A percentile compares a stretch with the other conserved stretches of the same genome.
Conservation (phyloP, 2,797 vertebrate species). For the Eptatretus atami region DNA sequence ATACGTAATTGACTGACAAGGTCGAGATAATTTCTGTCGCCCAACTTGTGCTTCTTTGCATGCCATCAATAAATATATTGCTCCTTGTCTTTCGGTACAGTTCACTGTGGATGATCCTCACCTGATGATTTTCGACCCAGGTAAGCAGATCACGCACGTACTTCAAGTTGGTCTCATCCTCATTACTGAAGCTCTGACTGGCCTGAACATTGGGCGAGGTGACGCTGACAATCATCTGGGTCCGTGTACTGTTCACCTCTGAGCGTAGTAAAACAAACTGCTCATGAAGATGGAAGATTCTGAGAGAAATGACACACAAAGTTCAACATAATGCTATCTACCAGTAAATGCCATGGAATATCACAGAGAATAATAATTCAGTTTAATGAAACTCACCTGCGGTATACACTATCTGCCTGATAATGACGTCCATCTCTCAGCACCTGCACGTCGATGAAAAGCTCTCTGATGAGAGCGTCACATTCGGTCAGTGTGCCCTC, state of each 20-base stretch:
- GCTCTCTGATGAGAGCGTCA: conserved; percentile 38
- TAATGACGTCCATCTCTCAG: conserved; percentile 64
- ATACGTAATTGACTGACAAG: too few relatives aligned
- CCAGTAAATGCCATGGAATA: too few relatives aligned
- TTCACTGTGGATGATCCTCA: conserved; percentile 12
- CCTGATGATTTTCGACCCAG: conserved; percentile 94
- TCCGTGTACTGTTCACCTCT: neutral
- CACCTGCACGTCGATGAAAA: conserved; percentile 54
- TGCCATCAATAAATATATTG: too few relatives aligned
- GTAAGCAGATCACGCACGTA: conserved; percentile 86
- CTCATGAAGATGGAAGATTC: conserved; percentile 4
- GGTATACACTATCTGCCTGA: conserved; percentile 67
- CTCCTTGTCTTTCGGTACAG: too few relatives aligned
- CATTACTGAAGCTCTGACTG: conserved; percentile 46
- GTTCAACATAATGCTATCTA: too few relatives aligned
- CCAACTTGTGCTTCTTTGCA: too few relatives aligned
- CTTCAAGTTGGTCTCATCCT: conserved; percentile 69
- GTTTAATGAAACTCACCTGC: conserved; percentile 29
- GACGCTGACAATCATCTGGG: neutral
- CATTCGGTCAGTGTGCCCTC: conserved; percentile 60
- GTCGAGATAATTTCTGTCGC: too few relatives aligned
- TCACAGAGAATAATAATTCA: too few relatives aligned
- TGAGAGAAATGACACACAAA: neutral
- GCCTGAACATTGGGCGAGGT: neutral
- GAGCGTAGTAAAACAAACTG: conserved; percentile 1